Conservation (phyloP, 2,797 vertebrate species). For the Argentina silus region DNA sequence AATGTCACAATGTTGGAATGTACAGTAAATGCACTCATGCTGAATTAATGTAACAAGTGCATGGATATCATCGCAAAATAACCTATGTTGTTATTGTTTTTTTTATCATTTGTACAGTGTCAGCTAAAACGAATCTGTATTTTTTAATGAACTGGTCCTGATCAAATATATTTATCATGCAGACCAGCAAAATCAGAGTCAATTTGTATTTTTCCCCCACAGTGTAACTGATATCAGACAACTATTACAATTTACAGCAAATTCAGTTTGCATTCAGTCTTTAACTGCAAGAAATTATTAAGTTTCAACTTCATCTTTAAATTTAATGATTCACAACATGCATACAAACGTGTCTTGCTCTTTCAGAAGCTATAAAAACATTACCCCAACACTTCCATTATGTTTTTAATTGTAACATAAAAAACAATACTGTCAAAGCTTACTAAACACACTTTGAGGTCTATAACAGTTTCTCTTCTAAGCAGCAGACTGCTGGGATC, state of each 20-base stretch:
- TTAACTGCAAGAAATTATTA: neutral
- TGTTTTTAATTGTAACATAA: neutral
- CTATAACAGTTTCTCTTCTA: neutral
- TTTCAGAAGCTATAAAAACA: conserved; percentile 26
- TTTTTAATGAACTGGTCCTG: conserved; percentile 70
- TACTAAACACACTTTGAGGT: neutral
- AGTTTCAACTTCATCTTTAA: neutral
- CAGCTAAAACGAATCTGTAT: conserved; percentile 57
- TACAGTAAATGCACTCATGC: conserved; percentile 64
- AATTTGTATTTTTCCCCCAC: conserved; percentile 42
- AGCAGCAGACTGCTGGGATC: neutral
- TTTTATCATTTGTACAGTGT: conserved; percentile 66
- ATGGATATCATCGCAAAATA: conserved; percentile 61
- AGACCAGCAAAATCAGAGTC: conserved; percentile 37
- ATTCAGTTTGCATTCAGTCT: neutral
- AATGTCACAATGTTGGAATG: conserved; percentile 70
- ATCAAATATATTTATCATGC: conserved; percentile 57
- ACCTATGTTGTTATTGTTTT: conserved; percentile 38
- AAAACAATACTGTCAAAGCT: conserved; percentile 1
- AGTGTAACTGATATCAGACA: conserved; percentile 2
- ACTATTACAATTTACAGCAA: conserved; percentile 26
- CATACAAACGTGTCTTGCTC: conserved; percentile 19
- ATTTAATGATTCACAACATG: conserved; percentile 1
- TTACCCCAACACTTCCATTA: neutral
- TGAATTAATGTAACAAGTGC: conserved; percentile 70